Conservation (phyloP, 2,888 invertebrate genomes). For the Orthonevra nobilis region DNA sequence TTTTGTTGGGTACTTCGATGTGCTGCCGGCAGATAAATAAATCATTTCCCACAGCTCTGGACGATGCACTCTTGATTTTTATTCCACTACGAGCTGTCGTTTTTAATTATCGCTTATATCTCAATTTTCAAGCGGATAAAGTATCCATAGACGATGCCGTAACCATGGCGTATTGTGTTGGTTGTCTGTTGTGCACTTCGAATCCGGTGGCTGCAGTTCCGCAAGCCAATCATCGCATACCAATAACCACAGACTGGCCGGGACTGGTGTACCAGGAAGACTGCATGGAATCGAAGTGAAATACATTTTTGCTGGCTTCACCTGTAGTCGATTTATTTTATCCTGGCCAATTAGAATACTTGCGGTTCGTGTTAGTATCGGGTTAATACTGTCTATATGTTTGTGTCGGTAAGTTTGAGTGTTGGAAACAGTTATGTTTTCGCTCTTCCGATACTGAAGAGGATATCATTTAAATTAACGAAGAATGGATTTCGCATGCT, state of each 20-base stretch:
- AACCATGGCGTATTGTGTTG: no score
- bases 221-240: no score
- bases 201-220: no score
- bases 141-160: constrained; percentile 4
- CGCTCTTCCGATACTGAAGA: no score
- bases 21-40: constrained; percentile 32
- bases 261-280: no score
- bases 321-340: constrained; percentile 48
- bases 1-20: constrained; percentile 1
- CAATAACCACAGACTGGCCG: no score
- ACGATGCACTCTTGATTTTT: constrained; percentile 4
- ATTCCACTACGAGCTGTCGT: constrained; percentile 14
- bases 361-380: constrained; percentile 15
- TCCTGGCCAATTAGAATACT: constrained; percentile 19
- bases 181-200: no score
- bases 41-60: constrained; percentile 33
- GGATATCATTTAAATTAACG: no score
- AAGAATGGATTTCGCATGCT: no score
- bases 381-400: constrained; percentile 47
- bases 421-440: constrained; percentile 49
- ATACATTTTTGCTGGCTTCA: constrained; percentile 6
- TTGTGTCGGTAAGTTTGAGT: constrained; percentile 33
- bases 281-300: constrained; percentile 3
- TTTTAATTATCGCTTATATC: constrained; percentile 47
- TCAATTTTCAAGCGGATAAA: constrained; percentile 35